Conservation (phyloP, 2,888 invertebrate species). For the Bombylius major region DNA sequence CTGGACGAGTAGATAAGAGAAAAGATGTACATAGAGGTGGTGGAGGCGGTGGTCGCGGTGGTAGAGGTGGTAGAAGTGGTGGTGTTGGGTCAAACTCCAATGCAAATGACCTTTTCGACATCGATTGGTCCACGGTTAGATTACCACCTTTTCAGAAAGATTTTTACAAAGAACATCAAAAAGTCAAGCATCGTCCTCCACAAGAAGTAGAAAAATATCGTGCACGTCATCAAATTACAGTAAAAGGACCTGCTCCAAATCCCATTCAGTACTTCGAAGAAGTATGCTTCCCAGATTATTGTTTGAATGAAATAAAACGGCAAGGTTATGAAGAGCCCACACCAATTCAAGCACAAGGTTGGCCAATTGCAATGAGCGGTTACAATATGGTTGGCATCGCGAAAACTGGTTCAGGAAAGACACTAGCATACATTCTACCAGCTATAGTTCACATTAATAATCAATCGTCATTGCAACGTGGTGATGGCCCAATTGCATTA, state of each 20-base stretch:
- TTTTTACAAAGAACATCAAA: slow-evolving; percentile 65
- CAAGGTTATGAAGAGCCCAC: slow-evolving; percentile 68
- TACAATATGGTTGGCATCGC: slow-evolving; percentile 75
- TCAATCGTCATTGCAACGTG: slow-evolving; percentile 58
- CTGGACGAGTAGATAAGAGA: slow-evolving; percentile 53
- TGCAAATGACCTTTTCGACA: slow-evolving; percentile 75
- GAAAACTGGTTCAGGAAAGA: slow-evolving; percentile 73
- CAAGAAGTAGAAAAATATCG: slow-evolving; percentile 60
- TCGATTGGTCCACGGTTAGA: slow-evolving; percentile 43
- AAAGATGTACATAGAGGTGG: slow-evolving; percentile 1
- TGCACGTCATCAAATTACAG: slow-evolving; percentile 57
- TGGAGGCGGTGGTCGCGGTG: slow-evolving; percentile 3
- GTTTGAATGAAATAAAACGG: slow-evolving; percentile 47
- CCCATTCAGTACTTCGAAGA: slow-evolving; percentile 70
- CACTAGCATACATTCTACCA: slow-evolving; percentile 66
- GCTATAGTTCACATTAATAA: slow-evolving; percentile 78
- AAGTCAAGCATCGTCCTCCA: slow-evolving; percentile 47
- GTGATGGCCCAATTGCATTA: slow-evolving; percentile 74
- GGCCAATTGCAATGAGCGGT: slow-evolving; percentile 78
- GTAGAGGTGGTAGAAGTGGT: slow-evolving; percentile 3
- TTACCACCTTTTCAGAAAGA: slow-evolving; percentile 68
- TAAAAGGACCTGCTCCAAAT: slow-evolving; percentile 62
- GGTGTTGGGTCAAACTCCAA: slow-evolving; percentile 38
- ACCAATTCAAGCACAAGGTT: slow-evolving; percentile 75
- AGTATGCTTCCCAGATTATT: slow-evolving; percentile 64